Evolutionary conservation across 37 sponge, comb jelly and placozoan species (phyloP).

Genomic region (Oscarella lobularis): DNA sequence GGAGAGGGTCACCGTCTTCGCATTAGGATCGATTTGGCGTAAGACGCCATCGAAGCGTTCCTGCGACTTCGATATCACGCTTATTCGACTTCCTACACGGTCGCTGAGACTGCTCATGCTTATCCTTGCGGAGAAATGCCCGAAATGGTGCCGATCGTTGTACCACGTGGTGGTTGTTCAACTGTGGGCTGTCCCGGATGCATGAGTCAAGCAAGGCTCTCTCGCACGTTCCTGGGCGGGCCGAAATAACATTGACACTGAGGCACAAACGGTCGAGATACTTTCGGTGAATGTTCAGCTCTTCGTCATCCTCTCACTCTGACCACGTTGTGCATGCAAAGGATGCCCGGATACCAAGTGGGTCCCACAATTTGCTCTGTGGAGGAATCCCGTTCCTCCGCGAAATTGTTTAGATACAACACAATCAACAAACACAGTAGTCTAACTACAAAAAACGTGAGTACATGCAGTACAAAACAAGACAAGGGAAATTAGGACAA

Average conservation of each 20-base stretch:
- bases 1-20: constrained; percentile 80
- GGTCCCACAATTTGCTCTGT: too few relatives aligned
- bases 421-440: constrained; percentile 75
- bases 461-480: too few relatives aligned
- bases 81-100: constrained; percentile 81
- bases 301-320: constrained; percentile 43
- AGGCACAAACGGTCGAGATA: constrained; percentile 54
- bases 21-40: constrained; percentile 71
- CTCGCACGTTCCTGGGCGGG: too few relatives aligned
- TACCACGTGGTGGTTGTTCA: too few relatives aligned
- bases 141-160: too few relatives aligned
- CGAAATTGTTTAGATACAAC: constrained; percentile 69
- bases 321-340: constrained; percentile 59
- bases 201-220: too few relatives aligned
- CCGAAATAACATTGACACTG: too few relatives aligned
- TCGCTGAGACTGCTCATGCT: neutral
- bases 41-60: constrained; percentile 87
- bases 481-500: too few relatives aligned
- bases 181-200: too few relatives aligned
- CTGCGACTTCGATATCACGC: constrained; percentile 95
- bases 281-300: constrained; percentile 74
- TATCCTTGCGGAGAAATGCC: too few relatives aligned
- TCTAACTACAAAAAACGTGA: too few relatives aligned
- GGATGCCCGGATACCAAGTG: constrained; percentile 87
- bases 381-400: too few relatives aligned